These are phyloP conservation scores for Clarias laeviceps DNA, from an alignment of 2,797 vertebrate species.

Conservation along the genomic window DNA sequence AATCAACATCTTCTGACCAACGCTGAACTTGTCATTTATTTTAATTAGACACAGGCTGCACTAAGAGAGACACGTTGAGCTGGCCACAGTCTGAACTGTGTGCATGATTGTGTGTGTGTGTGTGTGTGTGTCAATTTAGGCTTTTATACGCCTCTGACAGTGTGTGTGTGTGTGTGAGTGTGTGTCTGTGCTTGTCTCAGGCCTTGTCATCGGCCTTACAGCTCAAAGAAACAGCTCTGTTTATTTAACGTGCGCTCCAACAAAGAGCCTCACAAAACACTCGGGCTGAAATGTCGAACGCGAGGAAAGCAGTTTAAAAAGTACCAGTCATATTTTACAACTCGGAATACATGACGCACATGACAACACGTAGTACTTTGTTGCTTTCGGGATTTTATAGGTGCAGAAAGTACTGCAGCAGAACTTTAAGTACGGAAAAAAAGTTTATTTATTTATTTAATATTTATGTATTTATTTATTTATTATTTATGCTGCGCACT, in stretches of 20 bases:
- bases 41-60: background rate
- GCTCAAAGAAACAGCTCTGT: conserved; percentile 41
- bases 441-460: background rate
- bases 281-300: background rate
- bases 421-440: background rate
- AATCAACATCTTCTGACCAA: background rate
- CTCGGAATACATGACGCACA: background rate
- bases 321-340: background rate
- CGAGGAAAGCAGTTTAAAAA: background rate
- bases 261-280: conserved; percentile 33
- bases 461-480: background rate
- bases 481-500: background rate
- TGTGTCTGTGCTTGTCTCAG: conserved; percentile 23
- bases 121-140: conserved; percentile 14
- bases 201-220: conserved; percentile 27
- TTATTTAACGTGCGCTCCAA: conserved; percentile 27
- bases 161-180: conserved; percentile 31
- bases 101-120: conserved; percentile 20
- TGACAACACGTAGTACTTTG: background rate
- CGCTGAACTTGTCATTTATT: background rate
- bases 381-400: background rate
- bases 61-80: background rate
- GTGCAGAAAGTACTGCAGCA: background rate
- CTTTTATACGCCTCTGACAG: conserved; percentile 28
- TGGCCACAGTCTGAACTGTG: conserved; percentile 27